These are phyloP conservation scores for Ceraclea dissimilis DNA, from an alignment of 2,888 invertebrate species.

Conservation along the genomic window DNA sequence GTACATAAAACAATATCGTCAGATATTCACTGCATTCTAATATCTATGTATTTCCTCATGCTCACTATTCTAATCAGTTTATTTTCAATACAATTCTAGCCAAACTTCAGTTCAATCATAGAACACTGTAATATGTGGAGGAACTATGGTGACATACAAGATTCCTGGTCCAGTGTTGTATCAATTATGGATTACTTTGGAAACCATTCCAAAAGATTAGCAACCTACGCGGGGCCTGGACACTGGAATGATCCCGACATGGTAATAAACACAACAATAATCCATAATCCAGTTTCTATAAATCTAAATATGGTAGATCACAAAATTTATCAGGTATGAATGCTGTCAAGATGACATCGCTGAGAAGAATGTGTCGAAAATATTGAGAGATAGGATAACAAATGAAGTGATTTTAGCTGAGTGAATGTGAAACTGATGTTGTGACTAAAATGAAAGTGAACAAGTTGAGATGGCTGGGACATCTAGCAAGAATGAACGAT, in stretches of 20 bases:
- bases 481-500: too few species aligned
- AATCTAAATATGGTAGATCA: background rate
- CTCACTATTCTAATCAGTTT: background rate
- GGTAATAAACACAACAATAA: constrained; percentile 42
- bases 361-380: too few species aligned
- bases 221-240: constrained; percentile 54
- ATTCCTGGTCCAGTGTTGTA: constrained; percentile 50
- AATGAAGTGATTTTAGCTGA: too few species aligned
- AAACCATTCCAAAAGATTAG: constrained; percentile 51
- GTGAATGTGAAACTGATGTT: too few species aligned
- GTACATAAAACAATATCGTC: background rate
- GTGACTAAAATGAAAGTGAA: too few species aligned
- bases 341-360: background rate
- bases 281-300: background rate
- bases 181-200: constrained; percentile 54
- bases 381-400: background rate
- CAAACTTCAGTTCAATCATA: constrained; percentile 48
- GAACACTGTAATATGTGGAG: constrained; percentile 59
- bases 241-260: constrained; percentile 69
- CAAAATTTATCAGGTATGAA: background rate
- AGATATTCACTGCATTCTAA: background rate
- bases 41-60: background rate
- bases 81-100: constrained; percentile 36
- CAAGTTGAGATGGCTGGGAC: too few species aligned
- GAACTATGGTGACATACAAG: constrained; percentile 59